A percentile compares a stretch with the other conserved stretches of the same genome.
Conservation (phyloP, 2,113 vertebrate genomes). For the Dinomys branickii region DNA sequence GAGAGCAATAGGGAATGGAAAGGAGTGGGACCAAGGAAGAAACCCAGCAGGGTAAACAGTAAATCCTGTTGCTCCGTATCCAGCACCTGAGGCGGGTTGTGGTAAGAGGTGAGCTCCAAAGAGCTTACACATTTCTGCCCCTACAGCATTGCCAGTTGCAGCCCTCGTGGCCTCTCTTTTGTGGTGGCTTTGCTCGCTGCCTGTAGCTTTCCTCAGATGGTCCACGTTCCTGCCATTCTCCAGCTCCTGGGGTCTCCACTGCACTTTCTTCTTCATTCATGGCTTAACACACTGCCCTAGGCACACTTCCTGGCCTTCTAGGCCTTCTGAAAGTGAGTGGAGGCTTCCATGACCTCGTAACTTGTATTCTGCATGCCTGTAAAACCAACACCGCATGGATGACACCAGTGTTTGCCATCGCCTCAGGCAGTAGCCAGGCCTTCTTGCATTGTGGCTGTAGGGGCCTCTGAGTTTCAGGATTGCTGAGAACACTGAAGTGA, state of each 20-base stretch:
- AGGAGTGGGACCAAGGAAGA: neutral
- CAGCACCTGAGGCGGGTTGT: neutral
- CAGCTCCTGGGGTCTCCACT: neutral
- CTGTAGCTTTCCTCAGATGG: neutral
- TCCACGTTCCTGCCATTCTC: neutral
- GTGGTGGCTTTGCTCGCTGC: neutral
- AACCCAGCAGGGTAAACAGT: neutral
- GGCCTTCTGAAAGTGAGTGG: neutral
- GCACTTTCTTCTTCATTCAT: neutral
- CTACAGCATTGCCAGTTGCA: neutral
- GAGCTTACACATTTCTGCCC: neutral
- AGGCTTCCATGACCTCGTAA: neutral
- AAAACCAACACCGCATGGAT: neutral
- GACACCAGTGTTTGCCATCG: neutral
- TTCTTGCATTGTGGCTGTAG: neutral
- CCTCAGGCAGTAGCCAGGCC: neutral
- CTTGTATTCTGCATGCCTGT: neutral
- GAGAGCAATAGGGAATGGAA: neutral
- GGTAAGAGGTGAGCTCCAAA: neutral
- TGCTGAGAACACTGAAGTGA: neutral
- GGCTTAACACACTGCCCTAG: neutral
- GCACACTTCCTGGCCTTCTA: neutral
- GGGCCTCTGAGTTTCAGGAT: neutral
- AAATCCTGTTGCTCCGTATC: neutral
- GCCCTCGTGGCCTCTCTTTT: neutral